Conservation (phyloP, 2,888 invertebrate species). For the Thelaira solivaga region DNA sequence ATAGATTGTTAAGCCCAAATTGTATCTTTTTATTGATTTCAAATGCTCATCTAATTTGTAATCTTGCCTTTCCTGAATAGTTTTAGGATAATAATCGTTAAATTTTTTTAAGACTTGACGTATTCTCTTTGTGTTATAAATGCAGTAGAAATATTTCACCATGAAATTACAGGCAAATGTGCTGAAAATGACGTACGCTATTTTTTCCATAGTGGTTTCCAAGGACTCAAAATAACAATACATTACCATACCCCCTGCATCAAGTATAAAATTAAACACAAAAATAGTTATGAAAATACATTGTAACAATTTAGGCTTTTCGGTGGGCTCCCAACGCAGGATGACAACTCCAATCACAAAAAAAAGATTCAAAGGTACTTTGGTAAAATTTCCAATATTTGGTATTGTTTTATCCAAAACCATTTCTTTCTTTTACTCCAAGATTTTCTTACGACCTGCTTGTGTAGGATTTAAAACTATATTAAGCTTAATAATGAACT, state of each 20-base stretch:
- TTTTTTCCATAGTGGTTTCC: conserved; percentile 12
- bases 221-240: neutral
- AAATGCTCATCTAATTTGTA: conserved; percentile 57
- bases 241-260: neutral
- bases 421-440: conserved; percentile 1
- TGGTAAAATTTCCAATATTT: conserved; percentile 5
- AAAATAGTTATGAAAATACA: neutral
- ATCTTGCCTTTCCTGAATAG: conserved; percentile 1
- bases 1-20: conserved; percentile 48
- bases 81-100: conserved; percentile 56
- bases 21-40: conserved; percentile 34
- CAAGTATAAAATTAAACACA: fast-evolving
- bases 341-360: conserved; percentile 2
- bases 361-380: conserved; percentile 31
- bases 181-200: conserved; percentile 19
- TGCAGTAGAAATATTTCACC: neutral
- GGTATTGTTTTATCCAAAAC: conserved; percentile 2
- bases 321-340: conserved; percentile 6
- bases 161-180: neutral
- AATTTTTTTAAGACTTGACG: conserved; percentile 32
- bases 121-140: neutral
- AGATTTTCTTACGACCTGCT: too few relatives aligned
- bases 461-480: too few relatives aligned
- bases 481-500: too few relatives aligned
- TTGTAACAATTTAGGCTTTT: neutral